Evolutionary conservation across 2,888 invertebrate species (phyloP), one percentile per base, ranked within the genome.

Genomic region (Atrina japonica): DNA sequence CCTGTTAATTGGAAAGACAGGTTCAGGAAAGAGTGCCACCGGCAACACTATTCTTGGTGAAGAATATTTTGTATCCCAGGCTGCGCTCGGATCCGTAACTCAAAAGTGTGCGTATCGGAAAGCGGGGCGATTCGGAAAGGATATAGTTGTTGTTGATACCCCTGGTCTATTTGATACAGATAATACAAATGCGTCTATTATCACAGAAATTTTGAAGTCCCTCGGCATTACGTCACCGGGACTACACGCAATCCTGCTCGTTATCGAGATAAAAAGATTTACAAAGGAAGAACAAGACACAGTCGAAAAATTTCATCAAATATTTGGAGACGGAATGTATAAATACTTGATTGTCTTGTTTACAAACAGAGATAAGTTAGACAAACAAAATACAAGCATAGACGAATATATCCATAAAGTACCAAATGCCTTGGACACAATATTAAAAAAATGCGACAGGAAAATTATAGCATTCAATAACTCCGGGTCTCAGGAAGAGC

Each of bases 131-230:
- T 64, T 30, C 14, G 61, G 49, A 29, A 11, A 65, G 21, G 27
- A 49, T 23, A 21, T 71, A 2, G 25, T 52, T 18, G 45, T 71
- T 14, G 55, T 67, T 1, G 73, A 73, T 49, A 70, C 69, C 5
- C 70, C 73, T 5, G 73, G 73, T 14, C 49, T 73, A 21, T 69
- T 66, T 25, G 73, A 73, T 41, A 73, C 73, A 0, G 61, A 50
- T 29, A 56, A 53, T 41, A 55, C 52, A 29, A 59, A 73, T 21
- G 47, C 43, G 30, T 47, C 27, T 14, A 58, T 68, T 21, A 52
- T 43, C n/a, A 52, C 21, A 2, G 72, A 73, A 30, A 53, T 73
- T 5, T 59, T 64, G 27, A 67, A 68, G 30, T 70, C 59, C 18
- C 25, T 70, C 18, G 65, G 59, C 5, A 59, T 70, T 55, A 52